Conservation (phyloP, 35 echinoderm and acorn worm species). For the Hemicentrotus pulcherrimus region DNA sequence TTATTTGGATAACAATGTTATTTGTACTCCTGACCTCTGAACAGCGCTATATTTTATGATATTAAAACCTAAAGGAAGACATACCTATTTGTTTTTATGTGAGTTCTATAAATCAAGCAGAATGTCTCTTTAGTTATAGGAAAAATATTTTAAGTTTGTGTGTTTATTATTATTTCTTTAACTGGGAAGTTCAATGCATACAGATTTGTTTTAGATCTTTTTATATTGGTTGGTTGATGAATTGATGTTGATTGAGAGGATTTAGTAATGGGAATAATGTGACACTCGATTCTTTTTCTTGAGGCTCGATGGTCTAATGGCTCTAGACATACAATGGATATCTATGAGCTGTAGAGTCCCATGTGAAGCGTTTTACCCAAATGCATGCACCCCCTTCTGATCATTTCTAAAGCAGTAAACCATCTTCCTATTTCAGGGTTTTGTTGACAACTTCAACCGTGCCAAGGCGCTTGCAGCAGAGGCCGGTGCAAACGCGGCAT, state of each 20-base stretch:
- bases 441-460: slow-evolving; percentile 68
- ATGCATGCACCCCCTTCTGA: neutral
- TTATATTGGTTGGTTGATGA: no score
- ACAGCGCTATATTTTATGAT: no score
- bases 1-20: neutral
- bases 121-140: no score
- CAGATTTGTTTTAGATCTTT: no score
- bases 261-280: no score
- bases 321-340: neutral
- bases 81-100: no score
- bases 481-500: slow-evolving; percentile 74
- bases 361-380: neutral
- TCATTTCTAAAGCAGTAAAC: neutral
- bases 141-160: no score
- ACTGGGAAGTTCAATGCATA: no score
- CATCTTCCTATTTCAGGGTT: slow-evolving; percentile 38
- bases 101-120: no score
- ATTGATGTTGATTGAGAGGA: no score
- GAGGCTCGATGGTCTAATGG: neutral
- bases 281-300: neutral
- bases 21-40: neutral
- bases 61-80: no score
- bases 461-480: slow-evolving; percentile 79
- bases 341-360: neutral
- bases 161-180: no score